Evolutionary conservation across 2,797 vertebrate species (phyloP).

Genomic region (Channallabes apus): DNA sequence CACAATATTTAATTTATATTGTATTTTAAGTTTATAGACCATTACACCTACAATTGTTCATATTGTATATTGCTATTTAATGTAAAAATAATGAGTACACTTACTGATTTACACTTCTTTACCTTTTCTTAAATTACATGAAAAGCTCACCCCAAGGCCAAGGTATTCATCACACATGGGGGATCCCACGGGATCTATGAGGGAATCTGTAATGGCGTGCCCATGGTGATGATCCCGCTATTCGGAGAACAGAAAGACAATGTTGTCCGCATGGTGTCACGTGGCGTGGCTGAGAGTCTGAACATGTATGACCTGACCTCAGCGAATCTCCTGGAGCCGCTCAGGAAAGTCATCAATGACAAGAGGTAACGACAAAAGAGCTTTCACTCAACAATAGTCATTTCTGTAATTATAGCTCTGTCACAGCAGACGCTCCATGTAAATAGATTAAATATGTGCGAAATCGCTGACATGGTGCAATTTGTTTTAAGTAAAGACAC

Average conservation of each 20-base stretch:
- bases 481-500: neutral
- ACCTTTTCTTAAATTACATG: neutral
- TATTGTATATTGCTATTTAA: too few relatives aligned
- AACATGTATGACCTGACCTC: slow-evolving; percentile 76
- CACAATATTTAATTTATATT: too few relatives aligned
- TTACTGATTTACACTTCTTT: neutral
- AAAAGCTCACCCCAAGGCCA: slow-evolving; percentile 84
- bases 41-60: too few relatives aligned
- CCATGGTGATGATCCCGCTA: slow-evolving; percentile 90
- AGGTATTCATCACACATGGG: slow-evolving; percentile 88
- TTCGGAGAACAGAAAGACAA: slow-evolving; percentile 93
- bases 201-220: slow-evolving; percentile 86
- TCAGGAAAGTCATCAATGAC: slow-evolving; percentile 79
- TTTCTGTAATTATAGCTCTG: neutral
- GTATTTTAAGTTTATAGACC: too few relatives aligned
- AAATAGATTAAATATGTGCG: too few relatives aligned
- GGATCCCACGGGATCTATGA: slow-evolving; percentile 90
- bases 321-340: slow-evolving; percentile 70
- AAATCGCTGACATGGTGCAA: neutral
- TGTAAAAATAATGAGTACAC: neutral
- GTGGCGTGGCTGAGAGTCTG: slow-evolving; percentile 79
- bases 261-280: slow-evolving; percentile 74
- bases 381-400: neutral
- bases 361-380: slow-evolving; percentile 74
- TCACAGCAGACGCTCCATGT: neutral